phyloP scores from a whole-genome alignment of 2,888 invertebrate genomes.

The Eucera pruinosa region DNA sequence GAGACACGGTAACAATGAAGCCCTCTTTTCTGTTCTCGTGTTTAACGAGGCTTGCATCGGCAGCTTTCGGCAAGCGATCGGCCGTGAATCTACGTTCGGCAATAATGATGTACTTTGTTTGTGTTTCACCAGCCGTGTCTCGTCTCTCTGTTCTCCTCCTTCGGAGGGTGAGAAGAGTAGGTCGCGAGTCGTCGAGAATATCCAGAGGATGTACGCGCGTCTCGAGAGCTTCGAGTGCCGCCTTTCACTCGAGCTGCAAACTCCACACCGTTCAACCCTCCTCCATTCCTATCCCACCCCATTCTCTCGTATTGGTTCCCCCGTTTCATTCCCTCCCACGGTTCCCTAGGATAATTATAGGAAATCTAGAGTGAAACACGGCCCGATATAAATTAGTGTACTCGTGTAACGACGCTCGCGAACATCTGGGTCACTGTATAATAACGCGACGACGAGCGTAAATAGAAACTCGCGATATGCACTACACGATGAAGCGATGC shows the following conservation, averaged over 20 bases:
- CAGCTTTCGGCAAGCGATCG: constrained; percentile 76
- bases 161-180: constrained; percentile 14
- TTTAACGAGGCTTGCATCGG: constrained; percentile 72
- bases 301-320: constrained; percentile 10
- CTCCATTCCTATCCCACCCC: neutral
- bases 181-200: constrained; percentile 53
- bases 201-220: constrained; percentile 44
- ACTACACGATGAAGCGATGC: constrained; percentile 3
- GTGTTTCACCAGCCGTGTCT: constrained; percentile 45
- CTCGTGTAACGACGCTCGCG: constrained; percentile 43
- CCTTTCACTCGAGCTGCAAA: constrained; percentile 13
- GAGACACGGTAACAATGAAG: constrained; percentile 71
- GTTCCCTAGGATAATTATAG: constrained; percentile 48
- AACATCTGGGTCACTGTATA: constrained; percentile 48
- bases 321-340: neutral
- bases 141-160: constrained; percentile 13
- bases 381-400: constrained; percentile 51
- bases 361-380: constrained; percentile 49
- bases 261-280: neutral
- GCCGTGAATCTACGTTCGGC: constrained; percentile 75
- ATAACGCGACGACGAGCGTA: constrained; percentile 23
- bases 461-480: constrained; percentile 13
- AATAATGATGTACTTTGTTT: constrained; percentile 77
- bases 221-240: constrained; percentile 29
- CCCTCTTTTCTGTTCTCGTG: constrained; percentile 71